Percentiles rank a stretch among this genome's conserved stretches.
Conservation (phyloP, 2,797 vertebrate genomes). For the Cyprinodon diabolis region DNA sequence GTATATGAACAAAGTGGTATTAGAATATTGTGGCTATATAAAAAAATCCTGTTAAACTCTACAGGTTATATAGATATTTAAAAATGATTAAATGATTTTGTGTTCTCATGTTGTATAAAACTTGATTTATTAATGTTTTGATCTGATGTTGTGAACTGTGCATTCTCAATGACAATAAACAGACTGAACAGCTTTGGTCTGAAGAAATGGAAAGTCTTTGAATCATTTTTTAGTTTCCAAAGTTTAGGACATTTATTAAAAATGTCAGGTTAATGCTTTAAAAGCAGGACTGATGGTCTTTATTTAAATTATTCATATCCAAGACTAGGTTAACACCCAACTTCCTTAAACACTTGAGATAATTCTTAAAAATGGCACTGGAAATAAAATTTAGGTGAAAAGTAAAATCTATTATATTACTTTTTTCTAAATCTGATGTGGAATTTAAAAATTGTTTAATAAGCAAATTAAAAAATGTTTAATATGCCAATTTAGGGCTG, state of each 20-base stretch:
- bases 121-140: constrained; percentile 56
- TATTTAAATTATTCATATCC: too few relatives aligned
- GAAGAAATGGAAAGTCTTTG: not conserved
- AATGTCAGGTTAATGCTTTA: not conserved
- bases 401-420: too few relatives aligned
- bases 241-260: not conserved
- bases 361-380: too few relatives aligned
- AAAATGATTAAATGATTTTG: constrained; percentile 55
- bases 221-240: not conserved
- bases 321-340: too few relatives aligned
- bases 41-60: constrained; percentile 57
- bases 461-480: too few relatives aligned
- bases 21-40: constrained; percentile 50
- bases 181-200: constrained; percentile 17
- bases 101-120: constrained; percentile 71
- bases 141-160: constrained; percentile 64
- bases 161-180: constrained; percentile 66
- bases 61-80: constrained; percentile 69
- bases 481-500: too few relatives aligned
- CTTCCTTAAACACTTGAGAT: too few relatives aligned
- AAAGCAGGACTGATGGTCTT: too few relatives aligned
- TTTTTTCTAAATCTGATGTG: too few relatives aligned
- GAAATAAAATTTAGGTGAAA: too few relatives aligned
- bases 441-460: too few relatives aligned
- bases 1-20: constrained; percentile 49